Evolutionary conservation across 2,113 vertebrate species (phyloP).

Genomic region (Tragelaphus buxtoni): DNA sequence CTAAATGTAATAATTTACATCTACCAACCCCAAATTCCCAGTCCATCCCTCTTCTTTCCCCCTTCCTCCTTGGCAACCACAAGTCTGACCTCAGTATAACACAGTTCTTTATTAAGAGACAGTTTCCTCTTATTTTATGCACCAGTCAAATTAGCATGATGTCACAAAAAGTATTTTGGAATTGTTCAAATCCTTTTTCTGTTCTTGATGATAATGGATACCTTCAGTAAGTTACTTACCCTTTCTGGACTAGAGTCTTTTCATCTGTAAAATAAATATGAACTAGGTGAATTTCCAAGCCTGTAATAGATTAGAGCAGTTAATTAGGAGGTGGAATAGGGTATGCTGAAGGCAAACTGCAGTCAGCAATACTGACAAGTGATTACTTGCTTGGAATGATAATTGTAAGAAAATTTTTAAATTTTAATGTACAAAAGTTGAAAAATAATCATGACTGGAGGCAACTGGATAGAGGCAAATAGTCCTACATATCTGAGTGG

Average conservation of each 20-base stretch:
- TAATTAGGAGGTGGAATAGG: background rate
- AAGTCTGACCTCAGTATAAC: background rate
- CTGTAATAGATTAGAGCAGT: background rate
- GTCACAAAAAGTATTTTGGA: background rate
- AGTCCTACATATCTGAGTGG: background rate
- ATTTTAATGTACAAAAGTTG: background rate
- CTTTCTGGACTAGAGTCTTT: background rate
- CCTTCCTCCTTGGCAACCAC: background rate
- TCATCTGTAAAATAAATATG: background rate
- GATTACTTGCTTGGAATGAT: background rate
- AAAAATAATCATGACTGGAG: background rate
- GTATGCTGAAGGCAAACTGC: background rate
- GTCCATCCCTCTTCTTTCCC: background rate
- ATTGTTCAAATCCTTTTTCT: background rate
- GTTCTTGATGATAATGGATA: background rate
- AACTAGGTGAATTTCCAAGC: background rate
- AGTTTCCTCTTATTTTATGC: background rate
- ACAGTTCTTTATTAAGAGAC: background rate
- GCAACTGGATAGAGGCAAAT: background rate
- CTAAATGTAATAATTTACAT: background rate
- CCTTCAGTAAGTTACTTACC: background rate
- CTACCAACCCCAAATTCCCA: background rate
- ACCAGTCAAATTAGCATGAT: too few species aligned
- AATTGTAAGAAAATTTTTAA: background rate
- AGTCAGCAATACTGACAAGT: background rate